Base-by-base conservation (phyloP, 2,113 vertebrate genomes). In the Cyprinodon tularosa region DNA sequence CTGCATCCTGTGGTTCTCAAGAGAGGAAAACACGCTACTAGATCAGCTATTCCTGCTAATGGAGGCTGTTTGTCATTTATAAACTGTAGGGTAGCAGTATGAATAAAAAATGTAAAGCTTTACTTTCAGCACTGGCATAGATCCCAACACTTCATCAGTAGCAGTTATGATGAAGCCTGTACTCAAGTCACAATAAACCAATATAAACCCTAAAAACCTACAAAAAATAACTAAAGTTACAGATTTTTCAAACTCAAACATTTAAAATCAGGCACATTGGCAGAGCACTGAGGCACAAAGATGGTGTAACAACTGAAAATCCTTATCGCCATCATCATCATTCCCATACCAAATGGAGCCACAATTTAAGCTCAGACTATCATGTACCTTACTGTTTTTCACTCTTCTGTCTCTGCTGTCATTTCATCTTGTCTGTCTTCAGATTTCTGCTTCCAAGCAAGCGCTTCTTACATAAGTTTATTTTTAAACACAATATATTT, bases 271-370 rank as follows among this genome's bases (percentile, higher is more conserved):
- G 69, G 61, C 50, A 38, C 17, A 20, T 47, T 7, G 17, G 63
- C 70, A 44, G 70, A 70, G 50, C 68, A 62, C n/a, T 66, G 59
- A 76, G 50, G 42, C 57, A 45, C 42, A 71, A 68, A 70, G 70
- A 81, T 14, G 57, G 20, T 72, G 62, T 59, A 68, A 76, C 62
- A 78, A 77, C 61, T 76, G 44, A 76, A 74, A 82, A 78, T 78
- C 74, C 63, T 5, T 53, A 66, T 50, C 44, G 22, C 71, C 68
- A 70, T 81, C 86, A 82, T 81, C 73, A 38, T 48, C 5, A 3
- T 17, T 77, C 81, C 66, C 68, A 75, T 71, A 62, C 83, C 68
- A 44, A 42, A 42, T 42, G 42, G 4, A 39, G 60, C 59, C 29
- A 76, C 76, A 81, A 75, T 79, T 80, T 13, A 66, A 17, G 29